These are phyloP conservation scores for Smutsia temminckii DNA, from an alignment of 2,797 vertebrate species.

Conservation along the genomic window DNA sequence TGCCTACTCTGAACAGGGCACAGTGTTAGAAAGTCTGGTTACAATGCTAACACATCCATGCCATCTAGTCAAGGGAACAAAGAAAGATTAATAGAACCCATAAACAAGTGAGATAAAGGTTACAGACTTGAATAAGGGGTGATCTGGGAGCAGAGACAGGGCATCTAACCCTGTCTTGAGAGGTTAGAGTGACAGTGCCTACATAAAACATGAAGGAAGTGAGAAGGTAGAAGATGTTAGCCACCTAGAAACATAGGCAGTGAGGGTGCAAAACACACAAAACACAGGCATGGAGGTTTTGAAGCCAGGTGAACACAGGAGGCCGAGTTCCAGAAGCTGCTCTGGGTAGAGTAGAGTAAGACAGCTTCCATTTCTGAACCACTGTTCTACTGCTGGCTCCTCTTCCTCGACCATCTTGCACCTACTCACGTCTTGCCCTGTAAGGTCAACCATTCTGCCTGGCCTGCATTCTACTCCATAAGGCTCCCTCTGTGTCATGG, in stretches of 20 bases:
- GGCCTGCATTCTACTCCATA: not conserved
- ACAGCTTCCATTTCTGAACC: not conserved
- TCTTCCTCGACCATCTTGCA: not conserved
- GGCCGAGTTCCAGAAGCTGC: not conserved
- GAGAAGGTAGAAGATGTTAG: not conserved
- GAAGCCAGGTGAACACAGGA: not conserved
- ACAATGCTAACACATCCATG: not conserved
- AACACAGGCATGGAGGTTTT: not conserved
- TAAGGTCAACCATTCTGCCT: not conserved
- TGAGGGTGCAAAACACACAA: not conserved
- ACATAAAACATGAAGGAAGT: not conserved
- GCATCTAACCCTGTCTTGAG: not conserved
- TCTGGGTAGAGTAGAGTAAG: not conserved
- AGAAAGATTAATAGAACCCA: not conserved
- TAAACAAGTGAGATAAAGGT: not conserved
- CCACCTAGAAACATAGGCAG: rapidly evolving
- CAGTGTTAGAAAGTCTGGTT: not conserved
- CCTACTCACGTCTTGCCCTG: not conserved
- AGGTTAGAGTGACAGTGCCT: not conserved
- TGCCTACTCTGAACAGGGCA: not conserved
- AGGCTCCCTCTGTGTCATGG: not conserved
- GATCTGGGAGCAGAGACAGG: not conserved
- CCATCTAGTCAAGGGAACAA: not conserved
- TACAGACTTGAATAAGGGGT: not conserved
- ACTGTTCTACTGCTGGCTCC: not conserved